These are phyloP conservation scores for Brachypalpus laphriformis DNA, from an alignment of 2,888 invertebrate genomes.

Conservation along the genomic window DNA sequence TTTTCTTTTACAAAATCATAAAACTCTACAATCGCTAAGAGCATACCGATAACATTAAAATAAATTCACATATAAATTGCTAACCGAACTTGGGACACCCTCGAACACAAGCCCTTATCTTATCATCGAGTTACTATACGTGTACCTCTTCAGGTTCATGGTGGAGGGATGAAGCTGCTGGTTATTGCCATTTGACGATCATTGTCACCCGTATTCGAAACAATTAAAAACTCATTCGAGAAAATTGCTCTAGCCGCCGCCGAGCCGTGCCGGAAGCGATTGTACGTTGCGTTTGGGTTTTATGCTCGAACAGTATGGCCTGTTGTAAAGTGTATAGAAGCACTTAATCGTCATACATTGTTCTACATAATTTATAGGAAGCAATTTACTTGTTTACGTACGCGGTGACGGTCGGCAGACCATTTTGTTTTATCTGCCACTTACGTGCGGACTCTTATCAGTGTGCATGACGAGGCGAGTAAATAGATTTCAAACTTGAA, in stretches of 20 bases:
- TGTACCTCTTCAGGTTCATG: not conserved
- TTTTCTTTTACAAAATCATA: too few species aligned
- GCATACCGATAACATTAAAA: not conserved
- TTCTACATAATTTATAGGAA: conserved; percentile 2
- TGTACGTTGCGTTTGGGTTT: not conserved
- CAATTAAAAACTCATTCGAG: not conserved
- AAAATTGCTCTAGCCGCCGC: not conserved
- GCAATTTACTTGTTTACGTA: conserved; percentile 1
- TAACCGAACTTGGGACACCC: not conserved
- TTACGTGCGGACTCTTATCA: too few species aligned
- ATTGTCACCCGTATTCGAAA: conserved; percentile 8
- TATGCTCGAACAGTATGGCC: too few species aligned
- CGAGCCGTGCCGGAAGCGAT: not conserved
- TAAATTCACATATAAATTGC: not conserved
- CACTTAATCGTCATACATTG: not conserved
- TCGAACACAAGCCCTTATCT: not conserved
- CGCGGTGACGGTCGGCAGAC: not conserved
- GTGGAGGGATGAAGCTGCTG: not conserved
- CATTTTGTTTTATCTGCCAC: not conserved
- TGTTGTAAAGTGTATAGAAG: not conserved
- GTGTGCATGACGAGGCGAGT: too few species aligned
- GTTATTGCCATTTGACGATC: not conserved
- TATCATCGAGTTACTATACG: not conserved
- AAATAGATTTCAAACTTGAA: too few species aligned
- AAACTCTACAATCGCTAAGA: too few species aligned